Conservation (phyloP, 2,113 vertebrate genomes). For the Myiozetetes cayanensis region DNA sequence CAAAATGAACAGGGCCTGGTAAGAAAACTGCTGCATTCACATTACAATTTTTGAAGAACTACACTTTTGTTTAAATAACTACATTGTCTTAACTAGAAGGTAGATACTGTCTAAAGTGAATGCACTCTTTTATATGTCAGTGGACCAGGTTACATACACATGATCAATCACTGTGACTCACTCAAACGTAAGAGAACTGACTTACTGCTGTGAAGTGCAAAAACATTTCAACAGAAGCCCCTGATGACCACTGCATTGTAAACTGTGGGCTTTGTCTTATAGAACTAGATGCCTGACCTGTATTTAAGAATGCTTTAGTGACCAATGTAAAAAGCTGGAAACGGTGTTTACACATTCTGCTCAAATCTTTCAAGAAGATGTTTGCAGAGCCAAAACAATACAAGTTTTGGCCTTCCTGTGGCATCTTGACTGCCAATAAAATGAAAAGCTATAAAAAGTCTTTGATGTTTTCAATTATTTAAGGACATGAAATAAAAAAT, state of each 20-base stretch:
- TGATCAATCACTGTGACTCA: background rate
- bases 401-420: background rate
- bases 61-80: background rate
- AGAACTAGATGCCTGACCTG: background rate
- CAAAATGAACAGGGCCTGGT: background rate
- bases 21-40: background rate
- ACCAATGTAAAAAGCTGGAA: background rate
- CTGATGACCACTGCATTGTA: background rate
- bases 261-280: background rate
- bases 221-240: background rate
- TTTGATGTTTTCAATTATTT: background rate
- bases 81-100: background rate
- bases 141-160: background rate
- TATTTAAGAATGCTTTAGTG: background rate
- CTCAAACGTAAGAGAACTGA: background rate
- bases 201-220: background rate
- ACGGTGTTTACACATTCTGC: background rate
- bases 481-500: background rate
- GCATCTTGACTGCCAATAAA: background rate
- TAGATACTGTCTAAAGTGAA: background rate
- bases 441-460: background rate
- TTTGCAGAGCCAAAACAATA: background rate
- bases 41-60: background rate
- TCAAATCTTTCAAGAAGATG: background rate
- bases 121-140: background rate